phyloP scores from a whole-genome alignment of 1,140 invertebrate species.

The Triops cancriformis region DNA sequence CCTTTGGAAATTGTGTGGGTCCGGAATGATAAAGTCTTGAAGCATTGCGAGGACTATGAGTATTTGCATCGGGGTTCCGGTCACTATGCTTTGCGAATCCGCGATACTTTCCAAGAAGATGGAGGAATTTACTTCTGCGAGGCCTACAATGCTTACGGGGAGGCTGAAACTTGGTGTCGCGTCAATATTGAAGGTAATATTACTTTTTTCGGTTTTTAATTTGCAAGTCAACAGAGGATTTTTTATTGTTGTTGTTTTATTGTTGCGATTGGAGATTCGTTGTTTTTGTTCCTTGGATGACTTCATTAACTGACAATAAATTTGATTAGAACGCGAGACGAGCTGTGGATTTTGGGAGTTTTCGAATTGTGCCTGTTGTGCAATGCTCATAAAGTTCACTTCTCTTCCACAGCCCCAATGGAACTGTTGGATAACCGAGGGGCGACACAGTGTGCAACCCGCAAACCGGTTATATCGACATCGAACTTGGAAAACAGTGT shows the following conservation, averaged over 20 bases:
- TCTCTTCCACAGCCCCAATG: not conserved
- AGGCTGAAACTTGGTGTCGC: constrained; percentile 45
- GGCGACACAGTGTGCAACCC: not conserved
- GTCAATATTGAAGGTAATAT: constrained; percentile 45
- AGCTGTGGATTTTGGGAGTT: no score
- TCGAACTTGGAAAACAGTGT: not conserved
- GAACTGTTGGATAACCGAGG: not conserved
- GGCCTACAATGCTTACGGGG: constrained; percentile 50
- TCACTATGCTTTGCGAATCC: constrained; percentile 51
- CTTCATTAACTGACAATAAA: no score
- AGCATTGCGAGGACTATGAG: constrained; percentile 53
- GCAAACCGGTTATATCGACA: not conserved
- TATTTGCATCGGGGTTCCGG: constrained; percentile 54
- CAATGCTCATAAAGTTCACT: not conserved
- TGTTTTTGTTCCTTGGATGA: not conserved
- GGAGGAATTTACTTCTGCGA: constrained; percentile 61
- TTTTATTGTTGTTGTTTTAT: no score
- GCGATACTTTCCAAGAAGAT: constrained; percentile 56
- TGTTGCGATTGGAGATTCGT: not conserved
- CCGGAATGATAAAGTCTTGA: constrained; percentile 55
- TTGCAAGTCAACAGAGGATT: no score
- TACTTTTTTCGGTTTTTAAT: not conserved
- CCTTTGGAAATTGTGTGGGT: constrained; percentile 62
- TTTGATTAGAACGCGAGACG: no score
- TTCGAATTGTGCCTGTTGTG: no score